Evolutionary conservation across 53 echinoderm and acorn worm species (phyloP), one percentile per base, ranked within the genome.

Genomic region (Actinopyga echinites): DNA sequence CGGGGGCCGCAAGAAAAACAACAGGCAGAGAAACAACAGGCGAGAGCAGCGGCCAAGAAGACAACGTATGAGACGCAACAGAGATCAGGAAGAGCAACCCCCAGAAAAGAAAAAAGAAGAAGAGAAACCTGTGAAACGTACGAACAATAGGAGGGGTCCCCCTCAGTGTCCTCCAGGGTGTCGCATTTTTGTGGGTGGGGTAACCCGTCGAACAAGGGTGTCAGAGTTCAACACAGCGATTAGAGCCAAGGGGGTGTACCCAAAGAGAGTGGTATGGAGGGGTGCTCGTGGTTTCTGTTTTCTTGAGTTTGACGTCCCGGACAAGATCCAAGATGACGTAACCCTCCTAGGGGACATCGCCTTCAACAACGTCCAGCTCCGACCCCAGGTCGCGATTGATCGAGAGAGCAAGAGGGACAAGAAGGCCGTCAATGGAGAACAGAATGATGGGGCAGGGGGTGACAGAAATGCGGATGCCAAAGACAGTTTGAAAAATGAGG

Each of bases 201-300:
- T 80, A 11, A 62, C 81, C 15, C 60, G 81, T 19, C 57, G 81
- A 13, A 80, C 81, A 8, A 59, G 81, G 42, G 81, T 80, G 26
- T 80, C 81, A 5, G 81, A 80, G 29, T 80, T 80, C 63, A 80
- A 80, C 40, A 80, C 62, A 13, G 81, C 60, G 10, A 80, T 80
- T 28, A 59, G 81, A 61, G 81, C 60, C 1, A 59, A 80, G 63
- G 81, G 81, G 28, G 62, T 80, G 22, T 40, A 80, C 23, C 81
- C 81, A 1, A 24, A 37, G 19, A 36, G 81, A 26, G 81, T 80
- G 17, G 58, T 80, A 25, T 80, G 81, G 81, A 80, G 81, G 38
- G 81, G 81, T 20, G 81, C 36, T 13, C 30, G 81, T 0, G 81
- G 81, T 29, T 80, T 80, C 63, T 80, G 81, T 40, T 80, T 80